A percentile compares a stretch with the other conserved stretches of the same genome.
Conservation (phyloP, 23 tunicate species). For the Corella eumyota region DNA sequence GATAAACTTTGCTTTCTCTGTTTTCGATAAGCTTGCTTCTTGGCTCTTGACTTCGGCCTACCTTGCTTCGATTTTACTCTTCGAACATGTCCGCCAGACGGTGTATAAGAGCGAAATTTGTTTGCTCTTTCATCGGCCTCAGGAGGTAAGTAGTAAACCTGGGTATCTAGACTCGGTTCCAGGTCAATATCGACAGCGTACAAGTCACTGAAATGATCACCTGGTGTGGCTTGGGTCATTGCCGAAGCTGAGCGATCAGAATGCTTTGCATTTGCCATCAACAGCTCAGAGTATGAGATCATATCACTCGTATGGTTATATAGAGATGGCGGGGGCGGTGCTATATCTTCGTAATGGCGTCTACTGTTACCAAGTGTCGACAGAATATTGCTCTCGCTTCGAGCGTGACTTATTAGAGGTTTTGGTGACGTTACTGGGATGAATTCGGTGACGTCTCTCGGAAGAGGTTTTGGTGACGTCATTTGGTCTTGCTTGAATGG, state of each 20-base stretch:
- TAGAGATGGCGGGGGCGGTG: constrained; percentile 3
- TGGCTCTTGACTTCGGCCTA: constrained; percentile 1
- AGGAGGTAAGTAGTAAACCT: too few species aligned
- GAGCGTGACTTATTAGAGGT: background rate
- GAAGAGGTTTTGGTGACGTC: background rate
- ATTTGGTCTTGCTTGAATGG: too few species aligned
- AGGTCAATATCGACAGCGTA: background rate
- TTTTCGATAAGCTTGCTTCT: background rate
- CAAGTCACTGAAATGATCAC: background rate
- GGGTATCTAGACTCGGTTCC: background rate
- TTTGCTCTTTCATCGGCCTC: too few species aligned
- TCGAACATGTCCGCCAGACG: background rate
- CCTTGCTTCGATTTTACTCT: background rate
- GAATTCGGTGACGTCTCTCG: background rate
- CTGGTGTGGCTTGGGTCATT: background rate
- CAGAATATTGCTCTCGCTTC: constrained; percentile 1
- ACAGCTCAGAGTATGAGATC: constrained; percentile 31
- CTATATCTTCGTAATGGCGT: too few species aligned
- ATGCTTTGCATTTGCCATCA: constrained; percentile 21
- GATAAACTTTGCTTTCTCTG: background rate
- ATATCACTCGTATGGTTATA: constrained; percentile 14
- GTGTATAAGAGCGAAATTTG: too few species aligned
- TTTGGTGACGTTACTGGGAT: background rate
- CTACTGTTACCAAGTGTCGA: too few species aligned
- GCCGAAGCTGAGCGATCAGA: constrained; percentile 2